Evolutionary conservation across 1,140 invertebrate species (phyloP).

Genomic region (Papilio machaon): DNA sequence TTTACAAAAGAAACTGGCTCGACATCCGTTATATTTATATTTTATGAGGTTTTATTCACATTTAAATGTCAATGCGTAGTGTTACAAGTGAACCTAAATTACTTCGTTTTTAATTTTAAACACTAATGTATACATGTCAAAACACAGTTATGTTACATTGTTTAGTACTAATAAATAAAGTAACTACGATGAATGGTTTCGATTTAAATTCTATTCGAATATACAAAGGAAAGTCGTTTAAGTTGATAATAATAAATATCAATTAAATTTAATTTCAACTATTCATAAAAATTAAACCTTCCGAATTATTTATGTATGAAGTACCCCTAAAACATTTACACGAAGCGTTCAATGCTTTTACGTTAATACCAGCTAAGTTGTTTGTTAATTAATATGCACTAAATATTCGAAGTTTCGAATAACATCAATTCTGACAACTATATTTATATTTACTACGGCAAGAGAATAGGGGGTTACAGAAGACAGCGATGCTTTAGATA

Average conservation of each 20-base stretch:
- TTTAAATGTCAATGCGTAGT: slow-evolving; percentile 76
- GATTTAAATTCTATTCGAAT: slow-evolving; percentile 64
- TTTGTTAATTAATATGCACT: slow-evolving; percentile 67
- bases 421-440: slow-evolving; percentile 75
- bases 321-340: slow-evolving; percentile 60
- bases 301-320: slow-evolving; percentile 54
- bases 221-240: slow-evolving; percentile 60
- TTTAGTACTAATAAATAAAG: slow-evolving; percentile 78
- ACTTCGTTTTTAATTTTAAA: slow-evolving; percentile 75
- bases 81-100: slow-evolving; percentile 76
- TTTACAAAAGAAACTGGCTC: slow-evolving; percentile 71
- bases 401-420: slow-evolving; percentile 73
- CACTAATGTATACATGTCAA: slow-evolving; percentile 81
- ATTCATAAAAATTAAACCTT: slow-evolving; percentile 52
- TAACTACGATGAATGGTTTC: slow-evolving; percentile 77
- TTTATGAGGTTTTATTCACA: slow-evolving; percentile 80
- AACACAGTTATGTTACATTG: slow-evolving; percentile 80
- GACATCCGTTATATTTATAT: slow-evolving; percentile 67
- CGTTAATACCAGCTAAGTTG: slow-evolving; percentile 70
- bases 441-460: slow-evolving; percentile 72
- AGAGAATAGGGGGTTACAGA: slow-evolving; percentile 67
- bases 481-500: slow-evolving; percentile 73
- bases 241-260: slow-evolving; percentile 53
- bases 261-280: slow-evolving; percentile 43
- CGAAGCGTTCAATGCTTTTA: slow-evolving; percentile 76